Percentiles rank a stretch among this genome's conserved stretches.
Evolutionary conservation across 1,140 invertebrate genomes (phyloP).

Genomic region (Anoplophora glabripennis): DNA sequence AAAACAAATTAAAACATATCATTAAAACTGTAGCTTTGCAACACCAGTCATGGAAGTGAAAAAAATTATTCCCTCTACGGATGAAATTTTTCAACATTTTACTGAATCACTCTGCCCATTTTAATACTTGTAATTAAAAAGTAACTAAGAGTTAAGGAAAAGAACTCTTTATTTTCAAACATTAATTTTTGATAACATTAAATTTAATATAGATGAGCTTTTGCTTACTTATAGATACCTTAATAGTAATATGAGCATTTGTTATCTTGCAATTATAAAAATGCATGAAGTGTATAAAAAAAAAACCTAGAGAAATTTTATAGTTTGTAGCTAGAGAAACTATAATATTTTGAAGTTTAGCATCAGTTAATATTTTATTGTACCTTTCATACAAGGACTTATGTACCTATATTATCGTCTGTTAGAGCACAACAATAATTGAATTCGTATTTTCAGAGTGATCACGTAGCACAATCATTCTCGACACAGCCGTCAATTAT

Average conservation of each 20-base stretch:
- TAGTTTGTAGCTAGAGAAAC: constrained; percentile 23
- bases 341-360: constrained; percentile 28
- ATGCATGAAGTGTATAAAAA: constrained; percentile 37
- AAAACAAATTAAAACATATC: constrained; percentile 28
- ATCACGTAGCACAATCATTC: constrained; percentile 25
- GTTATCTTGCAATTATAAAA: constrained; percentile 44
- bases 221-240: constrained; percentile 33
- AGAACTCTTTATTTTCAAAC: constrained; percentile 14
- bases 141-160: constrained; percentile 2
- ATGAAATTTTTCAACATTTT: background rate
- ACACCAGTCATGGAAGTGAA: constrained; percentile 13
- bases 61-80: background rate
- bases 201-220: constrained; percentile 31
- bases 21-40: constrained; percentile 23
- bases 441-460: background rate
- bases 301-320: constrained; percentile 23
- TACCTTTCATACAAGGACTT: constrained; percentile 30
- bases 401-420: constrained; percentile 33
- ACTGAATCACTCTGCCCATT: constrained; percentile 23
- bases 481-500: constrained; percentile 27
- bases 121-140: background rate
- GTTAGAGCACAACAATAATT: constrained; percentile 4
- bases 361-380: constrained; percentile 31
- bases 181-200: constrained; percentile 20
- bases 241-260: constrained; percentile 39